These are phyloP conservation scores for Drosophila subobscura DNA, from an alignment of 1,140 invertebrate species.

Conservation along the genomic window DNA sequence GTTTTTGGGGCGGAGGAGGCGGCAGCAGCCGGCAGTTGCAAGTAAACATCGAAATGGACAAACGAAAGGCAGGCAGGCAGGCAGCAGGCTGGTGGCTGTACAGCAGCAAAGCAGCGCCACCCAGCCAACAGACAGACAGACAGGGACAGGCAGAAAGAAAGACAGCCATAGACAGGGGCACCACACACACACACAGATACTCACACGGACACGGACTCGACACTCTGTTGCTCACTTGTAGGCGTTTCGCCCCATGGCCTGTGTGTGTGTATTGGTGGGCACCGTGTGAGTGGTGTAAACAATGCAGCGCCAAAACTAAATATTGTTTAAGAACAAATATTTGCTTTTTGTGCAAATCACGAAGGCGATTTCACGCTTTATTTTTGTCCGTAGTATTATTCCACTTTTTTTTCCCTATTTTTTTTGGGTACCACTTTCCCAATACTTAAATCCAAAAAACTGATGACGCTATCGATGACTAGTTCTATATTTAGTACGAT, in stretches of 20 bases:
- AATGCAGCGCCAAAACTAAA: constrained; percentile 78
- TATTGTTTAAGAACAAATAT: constrained; percentile 82
- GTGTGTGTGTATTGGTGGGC: constrained; percentile 16
- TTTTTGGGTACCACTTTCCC: constrained; percentile 12
- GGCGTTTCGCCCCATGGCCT: not conserved
- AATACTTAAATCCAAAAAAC: constrained; percentile 16
- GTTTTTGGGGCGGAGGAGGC: constrained; percentile 14
- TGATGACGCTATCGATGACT: constrained; percentile 70
- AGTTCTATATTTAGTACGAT: constrained; percentile 62
- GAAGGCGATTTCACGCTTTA: constrained; percentile 36
- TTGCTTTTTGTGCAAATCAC: constrained; percentile 71
- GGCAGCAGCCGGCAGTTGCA: constrained; percentile 37
- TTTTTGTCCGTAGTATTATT: constrained; percentile 12
- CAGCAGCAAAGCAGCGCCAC: constrained; percentile 33
- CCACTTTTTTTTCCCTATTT: constrained; percentile 22
- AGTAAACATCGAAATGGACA: constrained; percentile 63
- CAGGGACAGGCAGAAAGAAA: constrained; percentile 13
- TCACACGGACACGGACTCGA: constrained; percentile 4
- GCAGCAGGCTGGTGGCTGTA: constrained; percentile 41
- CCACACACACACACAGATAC: constrained; percentile 9
- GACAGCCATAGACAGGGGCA: not conserved
- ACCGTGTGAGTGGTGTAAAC: constrained; percentile 59
- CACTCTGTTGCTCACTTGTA: constrained; percentile 58
- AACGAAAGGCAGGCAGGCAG: constrained; percentile 37
- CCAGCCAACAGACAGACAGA: constrained; percentile 38